phyloP scores from a whole-genome alignment of 2,888 invertebrate genomes.

The Heliconius charithonia region DNA sequence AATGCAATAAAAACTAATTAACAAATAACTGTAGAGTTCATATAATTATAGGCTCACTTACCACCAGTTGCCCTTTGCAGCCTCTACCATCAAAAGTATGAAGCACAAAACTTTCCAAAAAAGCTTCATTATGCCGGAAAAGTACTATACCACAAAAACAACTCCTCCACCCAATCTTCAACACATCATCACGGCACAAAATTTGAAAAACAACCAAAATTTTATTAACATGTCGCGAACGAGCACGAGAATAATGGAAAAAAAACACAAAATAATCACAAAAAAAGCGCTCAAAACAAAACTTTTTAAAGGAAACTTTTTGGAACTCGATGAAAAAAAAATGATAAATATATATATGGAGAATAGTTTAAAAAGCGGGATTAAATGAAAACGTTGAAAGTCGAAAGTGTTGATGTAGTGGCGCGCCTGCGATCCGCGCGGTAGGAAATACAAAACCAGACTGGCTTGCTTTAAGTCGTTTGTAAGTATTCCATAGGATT shows the following conservation, averaged over 20 bases:
- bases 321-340: constrained; percentile 51
- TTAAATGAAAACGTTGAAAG: constrained; percentile 56
- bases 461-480: constrained; percentile 77
- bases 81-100: constrained; percentile 68
- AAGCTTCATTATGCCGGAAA: constrained; percentile 71
- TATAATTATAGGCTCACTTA: constrained; percentile 58
- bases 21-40: not conserved
- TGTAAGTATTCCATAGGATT: constrained; percentile 82
- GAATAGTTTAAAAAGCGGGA: constrained; percentile 46
- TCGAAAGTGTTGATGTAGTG: constrained; percentile 65
- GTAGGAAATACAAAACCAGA: constrained; percentile 80
- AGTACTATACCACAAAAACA: constrained; percentile 52
- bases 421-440: constrained; percentile 75
- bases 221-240: constrained; percentile 55
- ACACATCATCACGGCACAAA: constrained; percentile 54
- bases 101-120: constrained; percentile 73
- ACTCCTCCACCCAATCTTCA: constrained; percentile 57
- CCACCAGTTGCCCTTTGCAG: constrained; percentile 77
- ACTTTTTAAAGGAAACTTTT: constrained; percentile 62
- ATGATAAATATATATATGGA: constrained; percentile 45
- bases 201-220: constrained; percentile 57
- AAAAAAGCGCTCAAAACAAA: constrained; percentile 62
- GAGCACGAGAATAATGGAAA: constrained; percentile 64
- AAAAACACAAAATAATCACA: constrained; percentile 60
- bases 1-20: constrained; percentile 17